These are phyloP conservation scores for Crocodylus rhombifer DNA, from an alignment of 2,797 vertebrate genomes.

Conservation along the genomic window DNA sequence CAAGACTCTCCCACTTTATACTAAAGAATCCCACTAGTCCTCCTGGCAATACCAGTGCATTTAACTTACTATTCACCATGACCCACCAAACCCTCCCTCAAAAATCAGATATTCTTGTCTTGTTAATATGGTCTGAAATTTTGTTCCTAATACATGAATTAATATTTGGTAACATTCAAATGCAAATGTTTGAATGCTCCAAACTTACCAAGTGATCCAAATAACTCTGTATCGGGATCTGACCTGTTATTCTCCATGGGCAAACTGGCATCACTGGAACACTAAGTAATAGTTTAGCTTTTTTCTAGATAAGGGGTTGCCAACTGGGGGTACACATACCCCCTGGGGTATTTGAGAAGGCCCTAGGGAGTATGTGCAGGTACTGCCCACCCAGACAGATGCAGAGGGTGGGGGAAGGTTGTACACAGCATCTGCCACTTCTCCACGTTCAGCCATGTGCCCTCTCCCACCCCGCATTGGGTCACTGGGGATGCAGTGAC, in stretches of 20 bases:
- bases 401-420: too few species aligned
- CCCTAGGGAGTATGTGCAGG: too few species aligned
- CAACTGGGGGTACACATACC: too few species aligned
- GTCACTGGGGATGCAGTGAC: too few species aligned
- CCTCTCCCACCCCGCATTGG: too few species aligned
- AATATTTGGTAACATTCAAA: neutral
- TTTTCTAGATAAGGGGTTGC: too few species aligned
- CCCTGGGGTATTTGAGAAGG: too few species aligned
- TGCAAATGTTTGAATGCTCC: neutral
- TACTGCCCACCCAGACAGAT: too few species aligned
- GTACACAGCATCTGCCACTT: too few species aligned
- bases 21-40: neutral
- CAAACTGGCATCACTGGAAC: too few species aligned
- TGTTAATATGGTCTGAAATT: neutral
- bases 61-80: neutral
- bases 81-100: neutral
- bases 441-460: too few species aligned
- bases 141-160: neutral
- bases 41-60: neutral
- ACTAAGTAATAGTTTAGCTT: too few species aligned
- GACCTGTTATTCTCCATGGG: neutral
- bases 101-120: fast-evolving
- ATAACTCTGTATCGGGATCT: neutral
- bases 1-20: neutral
- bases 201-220: neutral